These are phyloP conservation scores for Thaumetopoea pityocampa DNA, from an alignment of 1,140 invertebrate species.

Conservation along the genomic window DNA sequence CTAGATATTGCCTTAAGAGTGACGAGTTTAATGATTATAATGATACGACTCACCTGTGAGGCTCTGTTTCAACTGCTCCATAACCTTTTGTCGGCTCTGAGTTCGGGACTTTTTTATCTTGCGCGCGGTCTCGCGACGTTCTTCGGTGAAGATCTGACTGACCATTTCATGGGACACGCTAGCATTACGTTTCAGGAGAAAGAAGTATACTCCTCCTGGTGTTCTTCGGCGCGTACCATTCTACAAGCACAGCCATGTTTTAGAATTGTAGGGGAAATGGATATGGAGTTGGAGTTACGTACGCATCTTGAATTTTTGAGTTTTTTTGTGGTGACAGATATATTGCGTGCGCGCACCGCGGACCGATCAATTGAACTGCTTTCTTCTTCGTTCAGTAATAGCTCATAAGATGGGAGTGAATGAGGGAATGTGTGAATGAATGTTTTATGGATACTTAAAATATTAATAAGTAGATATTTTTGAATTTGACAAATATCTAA, in stretches of 20 bases:
- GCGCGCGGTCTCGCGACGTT: constrained; percentile 76
- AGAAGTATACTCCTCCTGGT: constrained; percentile 89
- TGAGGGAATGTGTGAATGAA: no score
- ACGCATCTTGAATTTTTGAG: background rate
- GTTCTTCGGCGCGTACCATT: constrained; percentile 88
- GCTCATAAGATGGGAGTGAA: no score
- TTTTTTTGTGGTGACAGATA: no score
- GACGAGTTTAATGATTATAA: background rate
- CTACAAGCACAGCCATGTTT: constrained; percentile 60
- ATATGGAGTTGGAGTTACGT: background rate
- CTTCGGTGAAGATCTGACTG: constrained; percentile 84
- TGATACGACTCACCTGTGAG: constrained; percentile 71
- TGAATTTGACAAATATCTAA: no score
- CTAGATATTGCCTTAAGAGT: background rate
- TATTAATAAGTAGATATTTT: no score
- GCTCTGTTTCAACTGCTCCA: constrained; percentile 79
- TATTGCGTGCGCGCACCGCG: no score
- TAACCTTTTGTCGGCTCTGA: constrained; percentile 77
- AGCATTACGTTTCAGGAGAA: constrained; percentile 85
- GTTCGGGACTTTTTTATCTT: constrained; percentile 75
- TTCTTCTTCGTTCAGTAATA: no score
- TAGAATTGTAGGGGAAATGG: background rate
- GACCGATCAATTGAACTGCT: no score
- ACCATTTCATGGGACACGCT: constrained; percentile 82
- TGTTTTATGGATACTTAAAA: no score